Base-by-base conservation (phyloP, 2,797 vertebrate genomes). In the Discoglossus pictus region DNA sequence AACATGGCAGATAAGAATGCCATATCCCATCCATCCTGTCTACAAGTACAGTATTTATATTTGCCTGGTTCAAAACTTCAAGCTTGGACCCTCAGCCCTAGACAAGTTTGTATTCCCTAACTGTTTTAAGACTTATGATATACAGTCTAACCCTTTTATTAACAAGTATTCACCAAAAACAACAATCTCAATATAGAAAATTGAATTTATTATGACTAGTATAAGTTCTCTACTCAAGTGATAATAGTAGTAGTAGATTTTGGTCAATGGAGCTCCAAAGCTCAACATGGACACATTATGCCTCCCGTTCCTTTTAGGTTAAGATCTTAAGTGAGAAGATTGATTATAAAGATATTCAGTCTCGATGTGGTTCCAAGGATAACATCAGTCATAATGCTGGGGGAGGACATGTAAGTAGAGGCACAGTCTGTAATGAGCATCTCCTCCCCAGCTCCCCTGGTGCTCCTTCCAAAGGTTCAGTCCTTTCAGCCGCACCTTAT, bases 361-460 rank as follows among this genome's bases (percentile, higher is more conserved):
- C 94, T 76, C 93, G 94, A 76, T 97, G 94, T 86, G 93, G 93
- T 84, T 97, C 94, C 84, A 89, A 92, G 91, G 91, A 93, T 85
- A 96, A 97, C 88, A 81, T 95, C 82, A 91, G 86, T 83, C 89
- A 97, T 79, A 77, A 82, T 51, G 91, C 94, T 51, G 91, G 93
- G 80, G 94, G 94, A 39, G 94, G 94, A 90, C 89, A 96, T 75
- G 94, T 97, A 90, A 97, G 94, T 92, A 86, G 77, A 67, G 68
- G 68, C 52, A 64, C 36, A 50, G 17, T 77, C 16, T 20, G 15
- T 39, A 53, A 40, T 77, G 68, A 51, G 40, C 47, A 78, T 71
- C 65, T 56, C 55, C 68, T 76, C 74, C 38, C 80, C 44, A 59
- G 43, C 62, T 59, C 75, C 58, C 70, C 31, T 62, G 16, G 7